Base-by-base conservation (phyloP, 2,797 vertebrate species). In the Pogoniulus pusillus region DNA sequence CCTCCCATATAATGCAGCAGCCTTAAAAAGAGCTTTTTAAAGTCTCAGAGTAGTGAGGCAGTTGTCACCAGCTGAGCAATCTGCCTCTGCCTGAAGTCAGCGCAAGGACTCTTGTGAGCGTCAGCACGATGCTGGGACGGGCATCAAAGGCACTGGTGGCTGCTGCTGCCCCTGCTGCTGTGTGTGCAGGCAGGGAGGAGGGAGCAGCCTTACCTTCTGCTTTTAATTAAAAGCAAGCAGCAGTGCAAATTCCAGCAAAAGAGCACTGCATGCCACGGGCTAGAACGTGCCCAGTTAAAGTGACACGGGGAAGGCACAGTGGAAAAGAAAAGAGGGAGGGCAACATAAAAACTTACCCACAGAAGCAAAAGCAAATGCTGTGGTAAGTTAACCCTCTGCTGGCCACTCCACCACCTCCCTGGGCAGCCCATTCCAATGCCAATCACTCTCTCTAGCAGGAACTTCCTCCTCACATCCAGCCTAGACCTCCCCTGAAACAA, bases 11-110 rank as follows among this genome's bases (percentile, higher is more conserved):
- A 83, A 83, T 68, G 77, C 35, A 83, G 73, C 35, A 63, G 76
- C n/a, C 70, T 78, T 77, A 23, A 43, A 87, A 93, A 91, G 39
- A 66, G 81, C 62, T 85, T 90, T 87, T 73, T 51, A 66, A 66
- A 68, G 23, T 29, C 0, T 1, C 63, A 41, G 64, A 91, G 53
- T 9, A 39, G 57, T 3, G 12, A 27, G 72, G 54, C 78, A 66
- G 63, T 19, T 76, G 39, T 60, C 79, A 73, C 70, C 70, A 83
- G 64, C 57, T 2, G 37, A 90, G 69, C 27, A 47, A 94, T 92
- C 64, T 70, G 77, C 29, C 49, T 76, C 70, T 59, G 53, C 66
- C 49, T 73, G 64, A 76, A 93, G 68, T 26, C 32, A 24, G 20
- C 2, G 10, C 86, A 90, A 35, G 85, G 70, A 80, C 62, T 49